Evolutionary conservation across 2,113 vertebrate species (phyloP).

Genomic region (Rhombomys opimus): DNA sequence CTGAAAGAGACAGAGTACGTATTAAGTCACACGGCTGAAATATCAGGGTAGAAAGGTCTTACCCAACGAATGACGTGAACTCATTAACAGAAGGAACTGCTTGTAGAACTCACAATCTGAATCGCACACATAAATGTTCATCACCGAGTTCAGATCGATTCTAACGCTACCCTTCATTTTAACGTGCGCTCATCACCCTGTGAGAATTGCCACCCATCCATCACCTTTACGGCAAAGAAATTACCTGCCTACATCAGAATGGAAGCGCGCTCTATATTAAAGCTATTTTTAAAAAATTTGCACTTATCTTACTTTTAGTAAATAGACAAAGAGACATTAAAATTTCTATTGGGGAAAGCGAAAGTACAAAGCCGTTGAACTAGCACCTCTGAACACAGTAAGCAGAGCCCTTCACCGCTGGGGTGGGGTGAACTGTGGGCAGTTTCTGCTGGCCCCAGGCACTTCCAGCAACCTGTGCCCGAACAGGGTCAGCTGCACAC

Average conservation of each 20-base stretch:
- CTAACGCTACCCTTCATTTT: neutral
- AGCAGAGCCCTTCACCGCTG: neutral
- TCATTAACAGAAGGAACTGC: neutral
- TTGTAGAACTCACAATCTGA: conserved; percentile 18
- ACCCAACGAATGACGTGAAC: neutral
- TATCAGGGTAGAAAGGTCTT: neutral
- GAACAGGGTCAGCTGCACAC: neutral
- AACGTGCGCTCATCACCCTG: neutral
- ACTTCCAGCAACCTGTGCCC: neutral
- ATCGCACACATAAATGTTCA: neutral
- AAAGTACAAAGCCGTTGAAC: neutral
- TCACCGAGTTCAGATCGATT: neutral
- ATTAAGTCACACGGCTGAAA: conserved; percentile 44
- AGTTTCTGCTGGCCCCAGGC: accelerated
- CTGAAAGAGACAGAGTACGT: conserved; percentile 83
- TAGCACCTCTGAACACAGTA: neutral
- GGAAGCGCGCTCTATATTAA: neutral
- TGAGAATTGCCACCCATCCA: neutral
- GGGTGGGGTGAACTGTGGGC: neutral
- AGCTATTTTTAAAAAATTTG: neutral
- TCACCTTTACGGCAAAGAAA: neutral
- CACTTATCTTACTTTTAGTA: neutral
- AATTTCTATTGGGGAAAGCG: neutral
- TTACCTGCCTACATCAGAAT: neutral
- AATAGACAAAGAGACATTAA: neutral